These are phyloP conservation scores for Semaprochilodus insignis DNA, from an alignment of 2,797 vertebrate genomes.

Conservation along the genomic window DNA sequence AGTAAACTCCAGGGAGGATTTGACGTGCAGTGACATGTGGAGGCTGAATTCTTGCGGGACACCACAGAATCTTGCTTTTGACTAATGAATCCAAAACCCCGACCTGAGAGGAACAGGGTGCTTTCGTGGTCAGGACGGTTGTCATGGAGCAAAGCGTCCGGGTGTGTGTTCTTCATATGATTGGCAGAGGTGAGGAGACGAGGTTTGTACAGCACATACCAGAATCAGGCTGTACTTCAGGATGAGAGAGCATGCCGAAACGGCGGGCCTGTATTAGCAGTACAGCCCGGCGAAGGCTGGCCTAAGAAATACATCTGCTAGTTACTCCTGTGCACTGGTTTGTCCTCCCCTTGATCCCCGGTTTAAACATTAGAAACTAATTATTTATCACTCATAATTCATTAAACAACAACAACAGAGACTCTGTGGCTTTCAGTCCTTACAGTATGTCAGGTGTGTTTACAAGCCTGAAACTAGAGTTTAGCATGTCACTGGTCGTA, in stretches of 20 bases:
- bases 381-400: no score
- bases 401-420: no score
- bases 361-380: no score
- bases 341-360: no score
- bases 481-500: no score
- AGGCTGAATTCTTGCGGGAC: slow-evolving; percentile 55
- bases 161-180: slow-evolving; percentile 22
- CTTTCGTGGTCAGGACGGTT: background rate
- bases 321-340: background rate
- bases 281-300: background rate
- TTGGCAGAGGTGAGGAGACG: slow-evolving; percentile 28
- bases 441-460: no score
- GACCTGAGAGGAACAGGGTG: slow-evolving; percentile 6
- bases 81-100: slow-evolving; percentile 56
- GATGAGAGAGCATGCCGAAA: background rate
- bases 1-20: slow-evolving; percentile 25
- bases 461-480: no score
- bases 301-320: background rate
- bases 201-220: slow-evolving; percentile 27
- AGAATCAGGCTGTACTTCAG: background rate
- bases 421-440: no score
- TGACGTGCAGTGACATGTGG: slow-evolving; percentile 54
- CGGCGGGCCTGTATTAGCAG: background rate
- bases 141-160: background rate
- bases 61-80: slow-evolving; percentile 51